Evolutionary conservation across 2,113 vertebrate genomes (phyloP).

Genomic region (Ranitomeya imitator): DNA sequence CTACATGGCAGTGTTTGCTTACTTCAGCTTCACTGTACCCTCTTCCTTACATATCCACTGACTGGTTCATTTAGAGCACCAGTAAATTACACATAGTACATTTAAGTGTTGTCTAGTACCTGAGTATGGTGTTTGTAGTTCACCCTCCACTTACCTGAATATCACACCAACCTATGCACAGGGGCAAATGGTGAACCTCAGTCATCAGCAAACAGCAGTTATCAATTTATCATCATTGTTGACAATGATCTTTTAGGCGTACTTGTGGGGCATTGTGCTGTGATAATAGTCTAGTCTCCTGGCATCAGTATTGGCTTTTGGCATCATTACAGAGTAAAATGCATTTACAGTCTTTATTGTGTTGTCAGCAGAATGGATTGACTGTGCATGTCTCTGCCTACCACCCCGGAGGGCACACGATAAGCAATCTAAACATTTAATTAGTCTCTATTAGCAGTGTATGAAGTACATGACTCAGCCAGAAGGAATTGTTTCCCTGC

Average conservation of each 20-base stretch:
- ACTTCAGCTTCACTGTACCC: too few species aligned
- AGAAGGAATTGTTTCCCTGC: not conserved
- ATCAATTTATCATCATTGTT: not conserved
- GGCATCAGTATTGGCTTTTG: not conserved
- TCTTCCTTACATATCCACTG: too few species aligned
- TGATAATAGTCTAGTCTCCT: not conserved
- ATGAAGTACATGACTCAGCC: not conserved
- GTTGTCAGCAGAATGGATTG: not conserved
- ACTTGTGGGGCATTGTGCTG: not conserved
- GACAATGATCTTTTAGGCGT: not conserved
- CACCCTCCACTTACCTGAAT: too few species aligned
- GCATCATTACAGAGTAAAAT: not conserved
- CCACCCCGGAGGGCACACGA: not conserved
- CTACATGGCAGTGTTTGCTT: too few species aligned
- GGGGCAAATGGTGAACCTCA: not conserved
- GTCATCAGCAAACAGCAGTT: not conserved
- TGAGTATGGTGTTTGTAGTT: too few species aligned
- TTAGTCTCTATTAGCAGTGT: conserved; percentile 11
- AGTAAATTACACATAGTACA: too few species aligned
- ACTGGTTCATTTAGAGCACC: too few species aligned
- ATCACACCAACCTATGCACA: too few species aligned
- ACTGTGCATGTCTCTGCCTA: not conserved
- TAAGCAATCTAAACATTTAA: not conserved
- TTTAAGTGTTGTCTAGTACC: too few species aligned
- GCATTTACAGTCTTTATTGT: not conserved